Evolutionary conservation across 2,113 vertebrate genomes (phyloP).

Genomic region (Vulpes ferrilata): DNA sequence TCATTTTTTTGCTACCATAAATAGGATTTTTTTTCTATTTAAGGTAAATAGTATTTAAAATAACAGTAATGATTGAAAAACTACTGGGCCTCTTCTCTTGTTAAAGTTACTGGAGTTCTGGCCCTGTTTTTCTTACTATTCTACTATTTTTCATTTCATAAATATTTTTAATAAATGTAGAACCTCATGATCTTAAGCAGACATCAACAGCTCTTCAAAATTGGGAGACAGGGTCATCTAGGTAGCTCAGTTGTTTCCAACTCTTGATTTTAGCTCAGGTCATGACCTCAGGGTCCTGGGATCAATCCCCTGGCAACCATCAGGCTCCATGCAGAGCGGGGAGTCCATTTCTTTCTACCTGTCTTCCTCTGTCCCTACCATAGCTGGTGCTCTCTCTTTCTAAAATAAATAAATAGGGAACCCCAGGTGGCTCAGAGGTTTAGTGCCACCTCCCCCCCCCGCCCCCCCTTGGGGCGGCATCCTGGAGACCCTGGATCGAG

Average conservation of each 20-base stretch:
- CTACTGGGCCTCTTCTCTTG: not conserved
- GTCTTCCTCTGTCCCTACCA: no score
- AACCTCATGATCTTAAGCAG: not conserved
- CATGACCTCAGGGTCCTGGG: not conserved
- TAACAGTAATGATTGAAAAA: not conserved
- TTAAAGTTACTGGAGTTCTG: not conserved
- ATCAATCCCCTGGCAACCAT: not conserved
- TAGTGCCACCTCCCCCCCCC: no score
- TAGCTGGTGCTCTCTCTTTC: no score
- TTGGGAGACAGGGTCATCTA: not conserved
- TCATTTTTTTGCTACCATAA: not conserved
- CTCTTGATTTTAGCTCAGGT: not conserved
- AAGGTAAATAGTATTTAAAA: not conserved
- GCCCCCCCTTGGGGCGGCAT: accelerated
- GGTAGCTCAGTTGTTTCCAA: not conserved
- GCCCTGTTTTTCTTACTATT: not conserved
- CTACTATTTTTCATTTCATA: not conserved
- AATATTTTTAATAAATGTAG: not conserved
- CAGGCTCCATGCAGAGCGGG: not conserved
- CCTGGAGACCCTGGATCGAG: no score
- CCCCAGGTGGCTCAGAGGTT: no score
- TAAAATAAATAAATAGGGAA: no score
- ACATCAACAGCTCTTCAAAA: not conserved
- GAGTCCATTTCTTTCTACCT: not conserved
- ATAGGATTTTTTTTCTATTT: not conserved